Evolutionary conservation across 37 sponge, comb jelly and placozoan genomes (phyloP).

Genomic region (Lycopodina hypogea): DNA sequence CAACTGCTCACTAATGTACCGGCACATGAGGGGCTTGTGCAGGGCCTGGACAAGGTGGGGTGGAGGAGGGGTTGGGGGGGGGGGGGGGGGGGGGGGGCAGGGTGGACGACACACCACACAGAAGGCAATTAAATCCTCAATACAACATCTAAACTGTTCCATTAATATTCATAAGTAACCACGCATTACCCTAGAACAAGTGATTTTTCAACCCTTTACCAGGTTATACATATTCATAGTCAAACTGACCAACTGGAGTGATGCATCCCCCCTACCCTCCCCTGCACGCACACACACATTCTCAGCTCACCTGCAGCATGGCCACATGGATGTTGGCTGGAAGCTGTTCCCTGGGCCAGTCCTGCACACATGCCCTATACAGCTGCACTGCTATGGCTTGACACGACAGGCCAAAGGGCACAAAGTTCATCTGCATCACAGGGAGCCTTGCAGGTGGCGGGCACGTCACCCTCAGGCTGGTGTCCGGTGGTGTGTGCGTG

Average conservation of each 20-base stretch:
- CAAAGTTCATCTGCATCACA: conserved; percentile 39
- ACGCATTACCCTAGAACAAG: too few species aligned
- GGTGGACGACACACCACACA: too few species aligned
- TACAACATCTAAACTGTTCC: too few species aligned
- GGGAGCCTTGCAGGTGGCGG: background rate
- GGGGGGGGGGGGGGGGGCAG: too few species aligned
- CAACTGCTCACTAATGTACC: conserved; percentile 35
- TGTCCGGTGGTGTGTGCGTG: conserved; percentile 18
- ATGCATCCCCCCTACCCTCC: too few species aligned
- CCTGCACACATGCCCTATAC: conserved; percentile 23
- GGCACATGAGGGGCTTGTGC: conserved; percentile 51
- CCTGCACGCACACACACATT: too few species aligned
- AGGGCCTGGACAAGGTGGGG: conserved; percentile 35
- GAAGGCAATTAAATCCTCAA: too few species aligned
- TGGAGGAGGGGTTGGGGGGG: background rate
- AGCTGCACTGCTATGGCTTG: conserved; percentile 41
- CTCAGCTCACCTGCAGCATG: conserved; percentile 34
- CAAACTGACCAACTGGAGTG: too few species aligned
- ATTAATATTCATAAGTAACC: too few species aligned
- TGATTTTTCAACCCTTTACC: too few species aligned
- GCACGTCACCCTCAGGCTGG: background rate
- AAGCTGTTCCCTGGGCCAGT: background rate
- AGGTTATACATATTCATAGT: too few species aligned
- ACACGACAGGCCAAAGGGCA: conserved; percentile 36
- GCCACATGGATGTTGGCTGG: background rate